phyloP scores from a whole-genome alignment of 2,888 invertebrate genomes.

The Onthophagus sagittarius region DNA sequence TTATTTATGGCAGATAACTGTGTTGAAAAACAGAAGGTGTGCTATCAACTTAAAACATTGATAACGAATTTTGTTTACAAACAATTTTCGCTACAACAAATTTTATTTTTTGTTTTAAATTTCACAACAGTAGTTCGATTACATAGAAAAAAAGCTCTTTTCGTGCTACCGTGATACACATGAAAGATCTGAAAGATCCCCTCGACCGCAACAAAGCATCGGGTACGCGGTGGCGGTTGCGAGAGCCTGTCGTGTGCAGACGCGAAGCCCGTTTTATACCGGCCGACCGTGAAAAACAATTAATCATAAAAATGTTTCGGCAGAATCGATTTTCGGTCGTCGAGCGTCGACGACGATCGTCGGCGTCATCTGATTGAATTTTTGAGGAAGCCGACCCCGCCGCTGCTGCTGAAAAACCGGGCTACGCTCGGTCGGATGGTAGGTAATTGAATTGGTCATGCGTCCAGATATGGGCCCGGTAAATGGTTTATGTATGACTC shows the following conservation, averaged over 20 bases:
- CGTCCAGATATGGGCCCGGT: constrained; percentile 5
- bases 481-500: constrained; percentile 9
- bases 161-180: background rate
- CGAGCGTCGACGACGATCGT: background rate
- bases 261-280: background rate
- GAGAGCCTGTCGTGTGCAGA: constrained; percentile 5
- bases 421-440: background rate
- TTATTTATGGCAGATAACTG: no score
- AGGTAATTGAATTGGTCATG: constrained; percentile 13
- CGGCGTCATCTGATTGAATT: constrained; percentile 7
- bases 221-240: background rate
- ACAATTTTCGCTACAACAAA: no score
- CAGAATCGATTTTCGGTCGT: constrained; percentile 1
- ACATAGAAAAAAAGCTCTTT: background rate
- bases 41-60: no score
- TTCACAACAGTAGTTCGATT: background rate
- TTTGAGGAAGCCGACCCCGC: constrained; percentile 5
- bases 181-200: constrained; percentile 1
- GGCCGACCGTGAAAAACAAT: constrained; percentile 8
- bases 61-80: no score
- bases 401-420: constrained; percentile 1
- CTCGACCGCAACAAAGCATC: constrained; percentile 5
- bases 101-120: no score
- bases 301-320: constrained; percentile 11
- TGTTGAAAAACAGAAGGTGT: no score